Evolutionary conservation across 2,113 vertebrate genomes (phyloP), one percentile per base, ranked within the genome.

Genomic region (Melanostigma gelatinosum): DNA sequence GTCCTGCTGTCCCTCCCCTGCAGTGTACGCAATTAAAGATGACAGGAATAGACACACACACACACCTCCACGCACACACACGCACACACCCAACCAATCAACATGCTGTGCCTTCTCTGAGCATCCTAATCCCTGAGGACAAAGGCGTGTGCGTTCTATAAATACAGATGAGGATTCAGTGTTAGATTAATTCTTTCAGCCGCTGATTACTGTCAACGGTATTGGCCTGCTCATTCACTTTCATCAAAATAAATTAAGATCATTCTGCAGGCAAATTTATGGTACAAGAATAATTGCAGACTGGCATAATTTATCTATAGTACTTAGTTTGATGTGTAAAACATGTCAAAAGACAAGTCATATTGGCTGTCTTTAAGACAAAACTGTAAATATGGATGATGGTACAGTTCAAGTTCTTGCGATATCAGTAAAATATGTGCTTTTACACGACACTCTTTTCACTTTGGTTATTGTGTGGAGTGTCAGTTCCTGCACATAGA

Each of bases 71-170:
- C n/a, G n/a, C n/a, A n/a, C n/a, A n/a, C n/a, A n/a, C n/a, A n/a
- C n/a, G n/a, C 36, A 42, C 10, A 42, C 62, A 24, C 22, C 24
- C 62, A 6, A 44, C n/a, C n/a, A 16, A 29, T 22, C 40, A 67
- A 34, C 71, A 54, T 42, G 64, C 61, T 46, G 66, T 34, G 66
- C 65, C 68, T 72, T 48, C 36, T 83, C 80, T 66, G 64, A 80
- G 54, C 50, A 86, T 79, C n/a, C 20, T 82, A 87, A 87, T 91
- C 87, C 80, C 80, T 32, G 61, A 72, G 70, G 79, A 86, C 77
- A 80, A 82, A 85, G 77, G 64, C 68, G 44, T 15, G 48, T 15
- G 48, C 2, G 13, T 84, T 75, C 83, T 88, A 88, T 82, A 91
- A 90, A 90, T 88, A 91, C 65, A 88, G 73, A 77, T 52, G 22